Percentiles rank a stretch among this genome's conserved stretches.
These are phyloP conservation scores for Bombycilla garrulus DNA, from an alignment of 2,113 vertebrate species.

Conservation along the genomic window DNA sequence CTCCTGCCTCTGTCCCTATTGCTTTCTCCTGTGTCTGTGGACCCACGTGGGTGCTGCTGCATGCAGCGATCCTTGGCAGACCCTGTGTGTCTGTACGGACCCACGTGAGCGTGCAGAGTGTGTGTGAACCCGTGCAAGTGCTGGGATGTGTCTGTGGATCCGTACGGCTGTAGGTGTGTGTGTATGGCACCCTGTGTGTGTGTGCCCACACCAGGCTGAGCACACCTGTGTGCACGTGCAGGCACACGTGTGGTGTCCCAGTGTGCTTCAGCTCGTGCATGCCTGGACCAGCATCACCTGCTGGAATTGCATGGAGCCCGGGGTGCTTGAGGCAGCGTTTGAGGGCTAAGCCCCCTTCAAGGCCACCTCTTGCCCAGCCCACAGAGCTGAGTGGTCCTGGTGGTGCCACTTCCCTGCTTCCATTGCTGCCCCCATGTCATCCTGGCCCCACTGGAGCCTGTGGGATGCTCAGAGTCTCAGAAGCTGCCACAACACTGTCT, in stretches of 20 bases:
- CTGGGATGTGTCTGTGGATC: background rate
- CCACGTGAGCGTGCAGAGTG: too few relatives aligned
- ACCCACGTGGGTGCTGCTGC: too few relatives aligned
- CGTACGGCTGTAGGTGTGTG: background rate
- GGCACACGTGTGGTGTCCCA: background rate
- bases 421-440: background rate
- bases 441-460: accelerated
- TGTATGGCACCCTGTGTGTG: too few relatives aligned
- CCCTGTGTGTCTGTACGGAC: too few relatives aligned
- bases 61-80: too few relatives aligned
- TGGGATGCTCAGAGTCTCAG: background rate
- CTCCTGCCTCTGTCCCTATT: background rate
- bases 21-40: background rate
- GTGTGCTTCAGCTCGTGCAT: accelerated
- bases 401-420: background rate
- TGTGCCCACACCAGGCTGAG: accelerated
- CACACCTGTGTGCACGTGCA: accelerated
- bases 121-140: too few relatives aligned
- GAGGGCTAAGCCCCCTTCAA: background rate
- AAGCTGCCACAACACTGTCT: accelerated
- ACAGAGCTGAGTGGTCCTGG: accelerated
- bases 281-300: accelerated
- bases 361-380: accelerated
- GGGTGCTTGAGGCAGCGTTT: background rate
- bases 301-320: accelerated